Base-by-base conservation (phyloP, 2,888 invertebrate genomes). In the Fragum sueziense region DNA sequence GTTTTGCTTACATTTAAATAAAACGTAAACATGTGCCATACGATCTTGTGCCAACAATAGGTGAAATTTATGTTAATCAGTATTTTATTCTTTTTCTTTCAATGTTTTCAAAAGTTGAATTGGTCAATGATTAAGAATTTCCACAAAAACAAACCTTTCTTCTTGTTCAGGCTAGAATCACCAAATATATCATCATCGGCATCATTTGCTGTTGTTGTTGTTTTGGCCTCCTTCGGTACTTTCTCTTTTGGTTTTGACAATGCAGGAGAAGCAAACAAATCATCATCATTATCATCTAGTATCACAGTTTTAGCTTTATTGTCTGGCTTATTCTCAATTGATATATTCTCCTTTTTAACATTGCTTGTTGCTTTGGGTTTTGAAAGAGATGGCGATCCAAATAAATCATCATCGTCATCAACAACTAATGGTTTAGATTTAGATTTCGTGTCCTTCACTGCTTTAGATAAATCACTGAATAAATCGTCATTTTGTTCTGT, bases 321-420 rank as follows among this genome's bases (percentile, higher is more conserved):
- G 62, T 82, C 85, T 65, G 70, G 75, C 37, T 74, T 80, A 3
- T 74, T 71, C 31, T 68, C 70, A 51, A 76, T 78, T 41, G 79
- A 76, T 54, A 78, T 79, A 14, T 20, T 22, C 7, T 41, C 65
- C 34, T 65, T 65, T 41, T 65, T 65, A 11, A n/a, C 34, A 7
- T 41, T 27, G 22, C 27, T 25, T 25, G n/a, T 82, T 77, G 70
- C 75, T 37, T 37, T 82, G 76, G 74, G 70, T 52, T 85, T 85
- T 27, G 76, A 74, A 25, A 79, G 34, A 33, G 69, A 74, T 17
- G 87, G 61, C 59, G 86, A 75, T 20, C 82, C 70, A 83, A 88
- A 88, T 9, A 88, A 76, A 73, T 87, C 87, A 65, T 85, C 84
- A 70, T 84, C 76, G 61, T 79, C 80, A 70, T 79, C 76, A 51